phyloP scores from a whole-genome alignment of 2,888 invertebrate species.

The Limenitis camilla region DNA sequence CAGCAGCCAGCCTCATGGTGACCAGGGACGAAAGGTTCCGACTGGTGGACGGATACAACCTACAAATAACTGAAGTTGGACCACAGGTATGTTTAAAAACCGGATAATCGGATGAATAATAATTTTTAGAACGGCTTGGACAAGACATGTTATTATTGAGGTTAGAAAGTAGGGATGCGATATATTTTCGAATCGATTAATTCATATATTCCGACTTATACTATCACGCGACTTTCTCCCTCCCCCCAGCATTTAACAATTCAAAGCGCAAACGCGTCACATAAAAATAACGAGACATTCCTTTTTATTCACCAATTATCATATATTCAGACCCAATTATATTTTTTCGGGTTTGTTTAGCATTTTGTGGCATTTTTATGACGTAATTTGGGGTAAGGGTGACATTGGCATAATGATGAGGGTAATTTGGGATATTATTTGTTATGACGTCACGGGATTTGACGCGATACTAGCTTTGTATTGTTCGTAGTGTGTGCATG shows the following conservation, averaged over 20 bases:
- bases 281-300: conserved; percentile 35
- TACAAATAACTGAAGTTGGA: conserved; percentile 80
- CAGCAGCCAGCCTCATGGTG: conserved; percentile 82
- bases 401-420: neutral
- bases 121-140: no score
- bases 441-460: no score
- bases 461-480: no score
- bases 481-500: no score
- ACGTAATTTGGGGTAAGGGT: neutral
- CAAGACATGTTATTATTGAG: no score
- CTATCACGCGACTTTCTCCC: no score
- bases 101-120: no score
- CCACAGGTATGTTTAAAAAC: conserved; percentile 68
- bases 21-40: conserved; percentile 79
- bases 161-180: no score
- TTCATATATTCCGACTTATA: no score
- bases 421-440: no score
- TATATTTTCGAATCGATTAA: no score
- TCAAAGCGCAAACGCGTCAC: conserved; percentile 16
- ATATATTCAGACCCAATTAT: conserved; percentile 59
- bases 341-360: conserved; percentile 43
- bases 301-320: conserved; percentile 54
- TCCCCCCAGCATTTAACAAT: conserved; percentile 6
- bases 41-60: conserved; percentile 80
- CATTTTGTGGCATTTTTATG: conserved; percentile 14